Evolutionary conservation across 2,888 invertebrate species (phyloP), one percentile per base, ranked within the genome.

Genomic region (Allolobophora icterica): DNA sequence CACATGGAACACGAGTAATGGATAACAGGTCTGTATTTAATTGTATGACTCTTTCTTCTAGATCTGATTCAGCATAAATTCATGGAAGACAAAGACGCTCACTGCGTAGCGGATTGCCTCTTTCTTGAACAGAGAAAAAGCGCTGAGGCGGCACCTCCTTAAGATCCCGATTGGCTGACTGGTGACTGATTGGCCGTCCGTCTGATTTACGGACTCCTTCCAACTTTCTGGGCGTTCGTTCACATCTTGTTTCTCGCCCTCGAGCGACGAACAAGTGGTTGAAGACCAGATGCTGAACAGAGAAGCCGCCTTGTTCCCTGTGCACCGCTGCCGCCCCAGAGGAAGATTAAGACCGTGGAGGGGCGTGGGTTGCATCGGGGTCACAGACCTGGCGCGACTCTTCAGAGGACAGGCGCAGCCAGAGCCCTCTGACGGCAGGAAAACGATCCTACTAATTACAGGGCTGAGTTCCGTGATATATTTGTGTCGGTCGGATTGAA

Each of bases 401-500:
- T 71, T 71, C 71, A n/a, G 30, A 71, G 71, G n/a, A 52, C 71
- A 71, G 71, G 11, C 17, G 71, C 71, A n/a, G 71, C 71, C 8
- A 30, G 71, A 0, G 71, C 30, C 30, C 30, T 71, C n/a, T n/a
- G 30, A 71, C 87, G 87, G 21, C 87, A 33, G 38, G 87, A 87
- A 87, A 87, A 19, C 87, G 87, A 87, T 87, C 35, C 87, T 24
- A 38, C 34, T 87, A 87, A 87, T 87, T 87, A 87, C 87, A 87
- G 87, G 87, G 87, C 34, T 24, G 11, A 34, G 87, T 21, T 87
- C 38, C 87, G 87, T 87, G 87, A 34, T 35, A 38, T 87, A 87
- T 87, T 87, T 87, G 38, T 15, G 24, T 87, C 87, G 87, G 87
- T 87, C 38, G 87, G 38, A 87, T 35, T 87, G 19, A 24, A 87